Evolutionary conservation across 2,888 invertebrate species (phyloP).

Genomic region (Tipula helvola): DNA sequence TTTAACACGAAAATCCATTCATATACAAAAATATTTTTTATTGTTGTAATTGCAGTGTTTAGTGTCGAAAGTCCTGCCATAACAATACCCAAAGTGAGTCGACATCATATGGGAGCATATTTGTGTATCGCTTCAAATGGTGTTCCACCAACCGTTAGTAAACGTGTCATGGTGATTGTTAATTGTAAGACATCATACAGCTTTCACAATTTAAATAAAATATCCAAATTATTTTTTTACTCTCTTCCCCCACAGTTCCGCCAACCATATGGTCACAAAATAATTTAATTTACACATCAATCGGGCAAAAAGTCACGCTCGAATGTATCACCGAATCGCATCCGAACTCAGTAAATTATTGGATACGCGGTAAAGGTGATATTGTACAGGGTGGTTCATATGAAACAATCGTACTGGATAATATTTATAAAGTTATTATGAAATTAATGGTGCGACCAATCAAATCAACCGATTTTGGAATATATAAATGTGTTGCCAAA

Average conservation of each 20-base stretch:
- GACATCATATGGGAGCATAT: constrained; percentile 32
- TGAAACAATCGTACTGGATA: constrained; percentile 47
- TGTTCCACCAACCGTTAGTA: constrained; percentile 35
- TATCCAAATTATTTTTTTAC: not conserved
- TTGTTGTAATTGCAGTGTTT: constrained; percentile 19
- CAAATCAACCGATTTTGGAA: constrained; percentile 54
- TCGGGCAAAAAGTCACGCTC: constrained; percentile 29
- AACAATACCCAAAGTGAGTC: constrained; percentile 26
- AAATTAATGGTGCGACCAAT: constrained; percentile 55
- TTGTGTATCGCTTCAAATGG: constrained; percentile 35
- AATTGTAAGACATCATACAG: constrained; percentile 25
- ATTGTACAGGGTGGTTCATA: constrained; percentile 31
- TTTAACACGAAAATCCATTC: not conserved
- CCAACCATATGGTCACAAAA: constrained; percentile 32
- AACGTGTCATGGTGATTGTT: constrained; percentile 29
- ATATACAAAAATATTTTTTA: not conserved
- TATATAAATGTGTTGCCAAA: constrained; percentile 70
- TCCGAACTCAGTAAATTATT: constrained; percentile 32
- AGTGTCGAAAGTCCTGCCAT: constrained; percentile 30
- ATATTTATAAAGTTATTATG: constrained; percentile 64
- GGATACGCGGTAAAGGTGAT: constrained; percentile 32
- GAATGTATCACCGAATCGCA: constrained; percentile 33
- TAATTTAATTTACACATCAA: constrained; percentile 29
- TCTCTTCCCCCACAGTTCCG: constrained; percentile 24
- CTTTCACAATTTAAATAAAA: not conserved